Evolutionary conservation across 2,113 vertebrate species (phyloP).

Genomic region (Lanius ludovicianus): DNA sequence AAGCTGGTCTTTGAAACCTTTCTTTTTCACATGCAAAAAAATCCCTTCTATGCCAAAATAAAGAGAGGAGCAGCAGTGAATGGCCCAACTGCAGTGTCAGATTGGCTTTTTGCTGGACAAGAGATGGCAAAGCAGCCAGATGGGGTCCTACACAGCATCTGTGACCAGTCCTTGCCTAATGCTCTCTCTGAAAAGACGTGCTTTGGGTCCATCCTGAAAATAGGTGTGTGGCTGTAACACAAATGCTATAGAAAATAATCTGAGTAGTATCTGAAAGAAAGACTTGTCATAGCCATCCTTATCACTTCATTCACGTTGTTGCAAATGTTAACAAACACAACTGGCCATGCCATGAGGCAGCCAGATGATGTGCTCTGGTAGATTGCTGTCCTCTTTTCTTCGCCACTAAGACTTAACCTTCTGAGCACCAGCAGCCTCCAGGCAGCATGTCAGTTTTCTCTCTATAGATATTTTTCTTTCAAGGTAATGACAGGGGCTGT

Average conservation of each 20-base stretch:
- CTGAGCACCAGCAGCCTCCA: background rate
- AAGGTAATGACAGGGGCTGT: background rate
- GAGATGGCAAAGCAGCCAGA: background rate
- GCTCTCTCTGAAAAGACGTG: background rate
- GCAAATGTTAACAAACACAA: background rate
- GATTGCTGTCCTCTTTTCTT: background rate
- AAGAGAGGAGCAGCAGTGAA: background rate
- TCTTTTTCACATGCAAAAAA: background rate
- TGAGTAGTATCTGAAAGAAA: background rate
- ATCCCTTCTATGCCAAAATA: background rate
- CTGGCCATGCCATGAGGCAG: background rate
- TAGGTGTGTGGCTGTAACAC: background rate
- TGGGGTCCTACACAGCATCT: background rate
- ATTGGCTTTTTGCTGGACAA: background rate
- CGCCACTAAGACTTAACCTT: background rate
- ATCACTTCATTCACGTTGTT: background rate
- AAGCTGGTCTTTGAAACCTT: constrained; percentile 1
- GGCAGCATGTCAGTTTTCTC: background rate
- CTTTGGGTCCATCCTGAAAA: background rate
- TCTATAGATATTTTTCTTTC: background rate
- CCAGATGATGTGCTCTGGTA: background rate
- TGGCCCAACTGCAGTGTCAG: background rate
- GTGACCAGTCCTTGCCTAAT: background rate
- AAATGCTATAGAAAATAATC: background rate
- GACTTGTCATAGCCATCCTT: background rate